Percentiles rank a stretch among this genome's conserved stretches.
Conservation (phyloP, 2,113 vertebrate genomes). For the Turdus rufiventris region DNA sequence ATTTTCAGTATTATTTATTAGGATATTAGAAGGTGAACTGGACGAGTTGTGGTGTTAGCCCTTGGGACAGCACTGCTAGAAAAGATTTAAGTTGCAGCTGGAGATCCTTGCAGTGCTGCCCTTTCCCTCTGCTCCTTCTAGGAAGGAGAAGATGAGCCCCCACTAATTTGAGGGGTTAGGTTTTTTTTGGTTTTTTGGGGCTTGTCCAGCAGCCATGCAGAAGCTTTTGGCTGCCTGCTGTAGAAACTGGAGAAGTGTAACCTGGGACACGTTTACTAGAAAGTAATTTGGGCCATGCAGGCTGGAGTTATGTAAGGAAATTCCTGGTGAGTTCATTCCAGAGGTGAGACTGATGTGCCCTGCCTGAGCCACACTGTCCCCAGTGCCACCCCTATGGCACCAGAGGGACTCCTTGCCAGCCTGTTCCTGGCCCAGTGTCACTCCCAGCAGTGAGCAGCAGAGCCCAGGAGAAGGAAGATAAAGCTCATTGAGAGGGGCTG, state of each 20-base stretch:
- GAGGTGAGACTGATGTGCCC: not conserved
- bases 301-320: not conserved
- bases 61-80: not conserved
- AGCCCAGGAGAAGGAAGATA: not conserved
- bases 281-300: not conserved
- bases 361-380: not conserved
- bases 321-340: not conserved
- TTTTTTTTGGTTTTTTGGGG: not conserved
- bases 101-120: not conserved
- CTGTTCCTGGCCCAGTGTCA: not conserved
- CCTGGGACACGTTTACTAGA: not conserved
- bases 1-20: no score
- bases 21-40: not conserved
- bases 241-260: not conserved
- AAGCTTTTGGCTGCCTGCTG: not conserved
- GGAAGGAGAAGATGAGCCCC: not conserved
- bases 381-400: not conserved
- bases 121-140: not conserved
- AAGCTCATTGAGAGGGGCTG: not conserved
- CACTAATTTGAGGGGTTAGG: not conserved
- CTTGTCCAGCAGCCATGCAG: not conserved
- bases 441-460: not conserved
- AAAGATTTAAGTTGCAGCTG: not conserved
- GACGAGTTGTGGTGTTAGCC: not conserved
- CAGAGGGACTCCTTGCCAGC: not conserved